Evolutionary conservation across 2,888 invertebrate genomes (phyloP), one percentile per base, ranked within the genome.

Genomic region (Autographa pulchrina): DNA sequence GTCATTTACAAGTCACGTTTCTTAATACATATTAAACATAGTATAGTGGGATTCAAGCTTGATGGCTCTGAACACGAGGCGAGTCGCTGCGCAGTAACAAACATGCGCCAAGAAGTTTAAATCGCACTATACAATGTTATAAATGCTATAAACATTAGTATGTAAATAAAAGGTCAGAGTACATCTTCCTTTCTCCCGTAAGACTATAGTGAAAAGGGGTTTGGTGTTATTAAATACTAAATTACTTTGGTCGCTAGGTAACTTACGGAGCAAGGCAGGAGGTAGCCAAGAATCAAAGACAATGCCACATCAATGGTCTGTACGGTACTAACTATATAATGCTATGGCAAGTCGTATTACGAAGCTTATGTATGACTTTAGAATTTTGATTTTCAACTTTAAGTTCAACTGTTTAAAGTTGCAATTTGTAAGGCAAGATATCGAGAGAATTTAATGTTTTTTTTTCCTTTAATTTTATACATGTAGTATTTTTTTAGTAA

Each of bases 181-280:
- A 25, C 25, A 25, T 25, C 73, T 72, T 61, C 75, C 68, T 14
- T 72, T 67, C 65, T 62, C 74, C 77, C 80, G 78, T 81, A 74
- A 56, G 64, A 81, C 79, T 25, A 80, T 74, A 75, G 73, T 75
- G 63, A 70, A 76, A 77, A 77, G 80, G 80, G 65, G 62, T 64
- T 75, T 83, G 72, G 73, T 74, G 78, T 72, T 75, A 84, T 84
- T 84, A 78, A 80, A 74, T 83, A 86, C 89, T 89, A 88, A 80
- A 80, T 87, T 89, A 89, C 95, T 95, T 95, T 95, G 95, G 95
- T 92, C 83, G 90, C 89, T 88, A 91, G 95, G 95, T 95, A 95
- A 95, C 95, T 94, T 88, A 89, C 76, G 86, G 91, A 81, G 85
- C 83, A 76, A 85, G 85, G 72, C 74, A 72, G 78, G 70, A 63